Base-by-base conservation (phyloP, 2,888 invertebrate species). In the Ornithoptera priamus region DNA sequence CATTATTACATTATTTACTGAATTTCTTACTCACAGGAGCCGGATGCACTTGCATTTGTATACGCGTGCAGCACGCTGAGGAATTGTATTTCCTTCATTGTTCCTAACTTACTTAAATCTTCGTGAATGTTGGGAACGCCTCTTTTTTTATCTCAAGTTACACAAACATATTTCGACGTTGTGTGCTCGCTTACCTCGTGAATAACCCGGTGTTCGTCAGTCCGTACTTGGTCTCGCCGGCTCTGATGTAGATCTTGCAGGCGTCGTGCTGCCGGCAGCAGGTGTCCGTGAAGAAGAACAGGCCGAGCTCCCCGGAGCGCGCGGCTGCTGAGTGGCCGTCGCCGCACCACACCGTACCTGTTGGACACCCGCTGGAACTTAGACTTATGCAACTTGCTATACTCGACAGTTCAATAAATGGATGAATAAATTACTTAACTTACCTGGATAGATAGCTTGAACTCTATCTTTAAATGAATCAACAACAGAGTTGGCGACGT, bases 261-360 rank as follows among this genome's bases (percentile, higher is more conserved):
- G 93, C 90, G 81, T 96, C 96, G 80, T 96, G 96, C 72, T 93
- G 93, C 50, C 95, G 84, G 80, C 96, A 96, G 83, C 96, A 96
- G 18, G 88, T 90, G 83, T 96, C 96, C 0, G 95, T 94, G 75
- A 90, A 89, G 76, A 93, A 89, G 83, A 95, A 95, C 18, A 93
- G 78, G 1, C 96, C 96, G n/a, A 96, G 82, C 74, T 95, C 94
- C 2, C 93, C 86, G 68, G 92, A 91, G 20, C 92, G 86, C 6
- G 91, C 89, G 15, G 89, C 86, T 0, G 96, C 94, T 0, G 92
- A 88, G 75, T 94, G 94, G 0, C 96, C 96, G 65, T 93, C 93
- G 0, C 96, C 96, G 76, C 96, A 96, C 96, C 96, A 96, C 17
- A 94, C 93, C 0, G 96, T 96, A 12, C 96, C 96, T 94, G 85